Evolutionary conservation across 2,113 vertebrate genomes (phyloP), one percentile per base, ranked within the genome.

Genomic region (Colaptes auratus): DNA sequence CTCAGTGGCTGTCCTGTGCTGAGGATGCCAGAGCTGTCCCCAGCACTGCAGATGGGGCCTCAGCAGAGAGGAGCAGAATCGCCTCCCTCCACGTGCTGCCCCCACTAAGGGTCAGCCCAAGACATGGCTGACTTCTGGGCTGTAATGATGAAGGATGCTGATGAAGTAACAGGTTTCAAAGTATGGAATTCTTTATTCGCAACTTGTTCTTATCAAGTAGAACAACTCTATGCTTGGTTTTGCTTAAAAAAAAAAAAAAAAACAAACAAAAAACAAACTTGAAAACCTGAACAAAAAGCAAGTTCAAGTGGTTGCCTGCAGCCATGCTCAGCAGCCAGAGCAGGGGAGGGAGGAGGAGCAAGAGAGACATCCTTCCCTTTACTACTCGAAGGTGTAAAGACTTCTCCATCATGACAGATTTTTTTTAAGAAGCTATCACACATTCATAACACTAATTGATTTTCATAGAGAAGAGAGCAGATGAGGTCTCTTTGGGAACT

Each of bases 401-500:
- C 82, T 95, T 92, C 92, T 94, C 90, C 91, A 96, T 90, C 75
- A 82, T 30, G 72, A 90, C 87, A 95, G 86, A 72, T 90, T 90
- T 95, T 92, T 92, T 89, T 91, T 92, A 92, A 95, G 96, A 83
- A 97, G 91, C 95, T 95, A 97, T 96, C 97, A 95, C 93, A 97
- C 75, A 97, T 97, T 97, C 94, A 94, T 92, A 97, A 96, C 91
- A 96, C 96, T 97, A 97, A 98, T 96, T 97, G 95, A 97, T 97
- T 97, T 98, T 98, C 95, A 97, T 90, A 96, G 95, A 96, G 95
- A 96, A 88, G 84, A 95, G 71, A 92, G 95, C 92, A 95, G 96
- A 97, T 94, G 93, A 97, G 82, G 89, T 97, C 94, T 97, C 96
- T 96, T 96, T 96, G 95, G 95, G 97, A 98, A 93, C 96, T 95